Base-by-base conservation (phyloP, 2,797 vertebrate genomes). In the Emydoidea blandingii region DNA sequence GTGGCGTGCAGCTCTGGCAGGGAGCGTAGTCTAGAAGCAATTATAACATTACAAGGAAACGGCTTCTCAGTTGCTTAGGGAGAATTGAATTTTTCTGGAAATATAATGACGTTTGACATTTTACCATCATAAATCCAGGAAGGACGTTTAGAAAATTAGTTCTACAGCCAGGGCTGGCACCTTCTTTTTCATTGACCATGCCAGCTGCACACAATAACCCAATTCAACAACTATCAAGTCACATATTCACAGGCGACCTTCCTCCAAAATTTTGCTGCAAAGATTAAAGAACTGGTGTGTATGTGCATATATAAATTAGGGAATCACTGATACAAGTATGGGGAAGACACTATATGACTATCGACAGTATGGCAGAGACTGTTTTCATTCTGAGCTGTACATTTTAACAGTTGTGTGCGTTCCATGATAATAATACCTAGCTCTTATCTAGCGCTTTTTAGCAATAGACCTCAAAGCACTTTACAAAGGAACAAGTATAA, bases 91-190 rank as follows among this genome's bases (percentile, higher is more conserved):
- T 37, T 81, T 52, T 52, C 79, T 37, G 27, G 37, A 92, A 90
- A 49, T 27, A 50, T 72, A 15, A 79, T 47, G 27, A 8, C 82
- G 80, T 57, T 90, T 89, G 50, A 91, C 92, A 82, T 86, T 16
- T 86, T 94, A 47, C 37, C 90, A 29, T 59, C 62, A 19, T 83
- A 80, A 49, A 56, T 76, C 89, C 83, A 94, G 68, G 96, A 95
- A 94, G 54, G 52, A 87, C 76, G 62, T 49, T 82, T 89, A 85
- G 87, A 93, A 90, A 52, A 87, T 87, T 59, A 85, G 81, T 68
- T 49, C 59, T 68, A 83, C 53, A 91, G 56, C 37, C 15, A 89
- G 11, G 90, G 21, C 2, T 86, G 81, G 86, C 31, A 54, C 6
- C 54, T 92, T 90, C 94, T 97, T 62, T 47, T 92, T 76, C 0